These are phyloP conservation scores for Australoheros facetus DNA, from an alignment of 2,797 vertebrate species.

Conservation along the genomic window DNA sequence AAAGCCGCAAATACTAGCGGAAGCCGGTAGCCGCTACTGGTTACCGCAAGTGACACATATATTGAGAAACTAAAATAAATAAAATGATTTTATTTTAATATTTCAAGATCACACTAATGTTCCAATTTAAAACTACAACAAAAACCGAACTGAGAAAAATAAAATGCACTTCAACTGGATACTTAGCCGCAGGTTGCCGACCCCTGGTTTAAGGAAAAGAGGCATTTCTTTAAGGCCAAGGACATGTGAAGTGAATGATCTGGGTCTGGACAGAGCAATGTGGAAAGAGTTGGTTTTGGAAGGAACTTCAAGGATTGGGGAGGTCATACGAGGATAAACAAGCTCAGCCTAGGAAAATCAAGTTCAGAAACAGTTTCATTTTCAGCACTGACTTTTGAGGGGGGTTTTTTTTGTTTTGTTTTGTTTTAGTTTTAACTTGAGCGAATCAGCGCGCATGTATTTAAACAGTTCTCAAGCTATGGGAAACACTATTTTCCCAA, in stretches of 20 bases:
- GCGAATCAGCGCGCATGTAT: neutral
- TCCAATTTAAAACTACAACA: too few species aligned
- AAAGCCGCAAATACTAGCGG: too few species aligned
- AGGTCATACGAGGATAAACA: slow-evolving; percentile 52
- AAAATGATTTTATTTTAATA: too few species aligned
- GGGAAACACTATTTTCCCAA: slow-evolving; percentile 46
- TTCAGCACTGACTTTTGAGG: slow-evolving; percentile 18
- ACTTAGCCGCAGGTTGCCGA: too few species aligned
- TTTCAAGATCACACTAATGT: too few species aligned
- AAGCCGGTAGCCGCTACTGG: too few species aligned
- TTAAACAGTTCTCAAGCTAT: neutral
- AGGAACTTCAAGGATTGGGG: slow-evolving; percentile 31
- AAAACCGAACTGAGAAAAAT: too few species aligned
- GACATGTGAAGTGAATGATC: slow-evolving; percentile 33
- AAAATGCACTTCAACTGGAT: too few species aligned
- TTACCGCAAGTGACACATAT: too few species aligned
- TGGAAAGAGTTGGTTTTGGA: slow-evolving; percentile 54
- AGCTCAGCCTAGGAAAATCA: slow-evolving; percentile 35
- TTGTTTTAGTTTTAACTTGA: neutral
- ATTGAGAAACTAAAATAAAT: too few species aligned
- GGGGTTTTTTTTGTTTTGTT: neutral
- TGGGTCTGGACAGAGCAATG: slow-evolving; percentile 27
- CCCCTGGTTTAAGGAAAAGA: slow-evolving; percentile 39
- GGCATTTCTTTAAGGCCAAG: slow-evolving; percentile 37
- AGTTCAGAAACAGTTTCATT: slow-evolving; percentile 41